Base-by-base conservation (phyloP, 2,113 vertebrate genomes). In the Tachycineta bicolor region DNA sequence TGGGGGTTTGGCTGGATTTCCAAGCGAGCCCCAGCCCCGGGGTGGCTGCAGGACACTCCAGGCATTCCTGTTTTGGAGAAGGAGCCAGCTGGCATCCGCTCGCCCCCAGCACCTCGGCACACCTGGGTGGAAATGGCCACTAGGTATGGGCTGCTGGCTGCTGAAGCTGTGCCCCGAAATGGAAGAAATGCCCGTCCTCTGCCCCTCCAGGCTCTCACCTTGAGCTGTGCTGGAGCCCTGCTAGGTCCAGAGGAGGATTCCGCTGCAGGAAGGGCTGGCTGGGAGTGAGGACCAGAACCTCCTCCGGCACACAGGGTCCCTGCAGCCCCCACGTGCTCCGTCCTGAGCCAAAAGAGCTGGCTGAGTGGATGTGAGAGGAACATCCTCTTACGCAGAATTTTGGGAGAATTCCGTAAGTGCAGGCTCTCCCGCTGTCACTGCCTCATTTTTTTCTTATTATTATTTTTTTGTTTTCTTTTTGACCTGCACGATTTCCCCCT, bases 101-200 rank as follows among this genome's bases (percentile, higher is more conserved):
- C 0, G 0, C 65, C 31, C 49, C 26, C 3, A 31, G 78, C 0
- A 0, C 52, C 1, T 1, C 39, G 43, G 70, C 59, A 22, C 34
- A 34, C 33, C 63, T 6, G 1, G 43, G 8, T 77, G 76, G 81
- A 37, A 49, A 23, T 21, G 29, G 29, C 53, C 68, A 58, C 56
- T 62, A 67, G 83, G 23, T 29, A 79, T 0, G 0, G 59, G 22
- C 0, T 0, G 26, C 47, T 62, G 79, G 10, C 50, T 73, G 39
- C 53, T 79, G 89, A 77, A 58, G 53, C 43, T 22, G 9, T 84
- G 90, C 41, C 83, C 81, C 77, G 55, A 88, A 83, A 37, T 15
- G 28, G 58, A 76, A 88, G 31, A 49, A 76, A 53, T 41, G 0
- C 18, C 41, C 34, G 67, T 56, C 15, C 33, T 79, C 53, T 85